Conservation (phyloP, 2,888 invertebrate species). For the Seira ritae region DNA sequence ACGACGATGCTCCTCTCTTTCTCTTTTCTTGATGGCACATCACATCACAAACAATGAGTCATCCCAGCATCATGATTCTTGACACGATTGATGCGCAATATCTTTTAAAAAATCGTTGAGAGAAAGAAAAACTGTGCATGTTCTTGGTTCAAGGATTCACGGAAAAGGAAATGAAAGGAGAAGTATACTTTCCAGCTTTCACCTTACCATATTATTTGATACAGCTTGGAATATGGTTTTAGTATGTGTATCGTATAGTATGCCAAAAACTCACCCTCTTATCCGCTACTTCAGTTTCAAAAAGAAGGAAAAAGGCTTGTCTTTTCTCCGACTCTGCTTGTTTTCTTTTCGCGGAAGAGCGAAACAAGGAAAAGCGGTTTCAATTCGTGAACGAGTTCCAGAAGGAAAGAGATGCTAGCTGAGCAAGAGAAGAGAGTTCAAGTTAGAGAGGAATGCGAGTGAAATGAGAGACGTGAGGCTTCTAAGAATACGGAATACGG, state of each 20-base stretch:
- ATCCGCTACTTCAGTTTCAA: background rate
- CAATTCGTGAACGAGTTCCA: background rate
- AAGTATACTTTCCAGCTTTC: background rate
- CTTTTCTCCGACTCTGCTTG: background rate
- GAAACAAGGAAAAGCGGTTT: background rate
- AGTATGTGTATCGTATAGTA: no score
- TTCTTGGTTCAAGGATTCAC: constrained; percentile 10
- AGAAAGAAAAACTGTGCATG: background rate
- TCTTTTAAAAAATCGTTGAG: background rate
- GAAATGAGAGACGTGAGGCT: background rate
- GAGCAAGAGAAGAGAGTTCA: background rate
- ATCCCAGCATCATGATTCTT: constrained; percentile 3
- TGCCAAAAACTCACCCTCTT: background rate
- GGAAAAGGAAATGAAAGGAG: constrained; percentile 27
- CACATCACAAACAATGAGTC: constrained; percentile 1
- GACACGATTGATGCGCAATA: background rate
- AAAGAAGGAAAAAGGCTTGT: background rate
- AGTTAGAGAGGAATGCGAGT: background rate
- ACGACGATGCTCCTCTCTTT: background rate
- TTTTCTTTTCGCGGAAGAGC: constrained; percentile 17
- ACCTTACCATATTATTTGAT: background rate
- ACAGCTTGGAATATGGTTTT: background rate
- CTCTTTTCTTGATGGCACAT: background rate
- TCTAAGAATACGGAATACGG: background rate
- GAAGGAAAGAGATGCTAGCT: background rate